Conservation (phyloP, 2,888 invertebrate species). For the Allolobophora icterica region DNA sequence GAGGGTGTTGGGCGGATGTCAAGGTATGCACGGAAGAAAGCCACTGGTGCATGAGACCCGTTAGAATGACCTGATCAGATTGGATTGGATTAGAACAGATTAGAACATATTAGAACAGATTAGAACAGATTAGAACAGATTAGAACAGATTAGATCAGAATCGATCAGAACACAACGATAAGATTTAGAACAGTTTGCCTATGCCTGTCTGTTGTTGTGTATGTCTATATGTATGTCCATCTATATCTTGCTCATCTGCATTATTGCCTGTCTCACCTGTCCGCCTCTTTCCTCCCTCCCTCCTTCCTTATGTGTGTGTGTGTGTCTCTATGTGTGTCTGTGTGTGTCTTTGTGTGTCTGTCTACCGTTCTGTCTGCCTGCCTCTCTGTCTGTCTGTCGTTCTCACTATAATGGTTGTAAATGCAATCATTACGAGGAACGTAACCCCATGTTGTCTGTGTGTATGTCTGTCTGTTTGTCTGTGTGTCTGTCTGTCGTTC, state of each 20-base stretch:
- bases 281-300: not conserved
- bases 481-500: no score
- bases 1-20: not conserved
- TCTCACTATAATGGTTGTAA: no score
- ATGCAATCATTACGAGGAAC: no score
- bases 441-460: no score
- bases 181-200: no score
- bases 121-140: not conserved
- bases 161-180: not conserved
- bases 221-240: not conserved
- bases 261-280: not conserved
- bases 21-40: not conserved
- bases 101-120: not conserved
- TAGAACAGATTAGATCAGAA: not conserved
- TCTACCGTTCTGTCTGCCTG: not conserved
- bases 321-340: no score
- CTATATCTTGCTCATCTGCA: not conserved
- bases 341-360: not conserved
- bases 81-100: not conserved
- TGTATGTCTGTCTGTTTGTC: no score
- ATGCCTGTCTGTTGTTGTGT: not conserved
- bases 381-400: not conserved
- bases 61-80: no score
- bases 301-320: not conserved
- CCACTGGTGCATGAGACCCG: not conserved